These are phyloP conservation scores for Alsophila aescularia DNA, from an alignment of 2,888 invertebrate species.

Conservation along the genomic window DNA sequence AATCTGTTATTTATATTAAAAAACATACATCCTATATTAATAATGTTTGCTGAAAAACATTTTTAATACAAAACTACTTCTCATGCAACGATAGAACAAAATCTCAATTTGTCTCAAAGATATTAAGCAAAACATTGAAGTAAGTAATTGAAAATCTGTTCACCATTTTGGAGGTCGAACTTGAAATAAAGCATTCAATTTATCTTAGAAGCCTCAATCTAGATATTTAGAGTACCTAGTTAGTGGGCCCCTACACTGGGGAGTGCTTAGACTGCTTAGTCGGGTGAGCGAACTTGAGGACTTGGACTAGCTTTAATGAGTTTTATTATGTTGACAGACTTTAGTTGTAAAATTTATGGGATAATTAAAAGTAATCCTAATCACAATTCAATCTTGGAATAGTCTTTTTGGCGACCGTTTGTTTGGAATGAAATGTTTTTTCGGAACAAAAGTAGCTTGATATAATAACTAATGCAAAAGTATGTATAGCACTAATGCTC, in stretches of 20 bases:
- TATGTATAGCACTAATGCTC: too few relatives aligned
- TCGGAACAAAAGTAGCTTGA: too few relatives aligned
- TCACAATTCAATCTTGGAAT: too few relatives aligned
- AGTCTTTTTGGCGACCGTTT: too few relatives aligned
- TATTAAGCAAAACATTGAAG: conserved; percentile 7
- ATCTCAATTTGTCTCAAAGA: conserved; percentile 13
- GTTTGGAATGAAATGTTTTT: too few relatives aligned
- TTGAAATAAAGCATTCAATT: conserved; percentile 10
- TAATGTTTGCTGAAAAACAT: too few relatives aligned
- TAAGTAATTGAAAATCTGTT: conserved; percentile 16
- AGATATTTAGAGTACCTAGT: neutral
- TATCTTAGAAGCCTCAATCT: conserved; percentile 1
- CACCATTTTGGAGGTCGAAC: neutral
- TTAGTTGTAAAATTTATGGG: too few relatives aligned
- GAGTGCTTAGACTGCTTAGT: neutral
- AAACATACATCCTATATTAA: too few relatives aligned
- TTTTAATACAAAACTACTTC: conserved; percentile 13
- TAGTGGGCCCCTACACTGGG: neutral
- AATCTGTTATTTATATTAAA: too few relatives aligned
- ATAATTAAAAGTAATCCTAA: too few relatives aligned
- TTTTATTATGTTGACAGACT: too few relatives aligned
- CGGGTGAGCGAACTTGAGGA: neutral
- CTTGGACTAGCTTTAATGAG: neutral
- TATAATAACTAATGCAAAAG: too few relatives aligned
- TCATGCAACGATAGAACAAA: conserved; percentile 4